These are phyloP conservation scores for Atlantisia rogersi DNA, from an alignment of 2,113 vertebrate species.

Conservation along the genomic window DNA sequence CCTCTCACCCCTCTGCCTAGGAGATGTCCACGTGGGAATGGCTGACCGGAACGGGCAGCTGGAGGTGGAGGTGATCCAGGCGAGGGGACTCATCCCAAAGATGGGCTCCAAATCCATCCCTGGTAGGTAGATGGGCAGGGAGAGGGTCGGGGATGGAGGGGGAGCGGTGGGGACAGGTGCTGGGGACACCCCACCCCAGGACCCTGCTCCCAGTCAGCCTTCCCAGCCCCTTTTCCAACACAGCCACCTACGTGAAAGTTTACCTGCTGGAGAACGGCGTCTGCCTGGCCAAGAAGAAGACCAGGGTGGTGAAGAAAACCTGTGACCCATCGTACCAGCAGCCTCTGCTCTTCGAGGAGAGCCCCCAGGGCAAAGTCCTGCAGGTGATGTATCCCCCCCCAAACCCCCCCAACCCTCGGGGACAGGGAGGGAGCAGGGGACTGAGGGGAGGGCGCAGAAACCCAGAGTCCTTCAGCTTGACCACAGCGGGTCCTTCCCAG, in stretches of 20 bases:
- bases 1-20: conserved; percentile 50
- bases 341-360: conserved; percentile 94
- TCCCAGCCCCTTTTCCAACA: background rate
- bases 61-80: conserved; percentile 96
- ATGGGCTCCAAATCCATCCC: conserved; percentile 92
- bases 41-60: conserved; percentile 92
- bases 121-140: conserved; percentile 71
- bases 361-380: conserved; percentile 93
- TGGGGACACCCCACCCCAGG: accelerated
- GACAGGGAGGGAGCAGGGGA: background rate
- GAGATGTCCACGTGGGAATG: conserved; percentile 90
- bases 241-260: conserved; percentile 94
- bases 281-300: conserved; percentile 98
- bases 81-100: conserved; percentile 90
- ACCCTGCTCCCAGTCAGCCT: accelerated
- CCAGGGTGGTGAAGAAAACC: conserved; percentile 91
- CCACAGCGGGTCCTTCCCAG: accelerated
- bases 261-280: conserved; percentile 93
- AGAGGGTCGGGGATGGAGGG: background rate
- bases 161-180: accelerated
- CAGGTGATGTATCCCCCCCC: conserved; percentile 78
- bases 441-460: background rate
- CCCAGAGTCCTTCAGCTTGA: accelerated
- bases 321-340: conserved; percentile 95
- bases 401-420: too few relatives aligned